Conservation (phyloP, 2,797 vertebrate genomes). For the Spinus olivaceus region DNA sequence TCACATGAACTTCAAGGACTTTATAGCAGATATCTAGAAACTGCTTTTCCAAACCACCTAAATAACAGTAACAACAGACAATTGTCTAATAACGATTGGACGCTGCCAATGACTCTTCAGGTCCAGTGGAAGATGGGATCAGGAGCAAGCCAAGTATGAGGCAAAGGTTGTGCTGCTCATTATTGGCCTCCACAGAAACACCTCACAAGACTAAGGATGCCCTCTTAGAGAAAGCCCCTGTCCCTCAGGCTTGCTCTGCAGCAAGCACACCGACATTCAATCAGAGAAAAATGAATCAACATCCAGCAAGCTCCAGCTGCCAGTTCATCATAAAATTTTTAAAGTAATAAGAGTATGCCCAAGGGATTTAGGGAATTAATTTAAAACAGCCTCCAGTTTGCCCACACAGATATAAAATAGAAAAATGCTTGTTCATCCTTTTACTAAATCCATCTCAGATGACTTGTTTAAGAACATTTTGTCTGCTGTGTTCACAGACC, state of each 20-base stretch:
- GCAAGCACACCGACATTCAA: not conserved
- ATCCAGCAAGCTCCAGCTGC: not conserved
- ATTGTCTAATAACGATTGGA: not conserved
- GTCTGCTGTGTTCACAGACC: not conserved
- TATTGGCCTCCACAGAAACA: not conserved
- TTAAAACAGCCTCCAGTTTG: not conserved
- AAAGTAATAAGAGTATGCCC: not conserved
- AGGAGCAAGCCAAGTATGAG: not conserved
- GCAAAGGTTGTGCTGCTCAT: not conserved
- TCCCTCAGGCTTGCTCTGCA: not conserved
- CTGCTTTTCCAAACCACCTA: not conserved
- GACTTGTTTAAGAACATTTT: not conserved
- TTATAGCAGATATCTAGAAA: not conserved
- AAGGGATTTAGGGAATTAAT: not conserved
- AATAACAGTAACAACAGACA: not conserved
- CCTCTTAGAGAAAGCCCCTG: not conserved
- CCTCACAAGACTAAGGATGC: fast-evolving
- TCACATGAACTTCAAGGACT: not conserved
- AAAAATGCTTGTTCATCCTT: not conserved
- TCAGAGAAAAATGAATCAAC: not conserved
- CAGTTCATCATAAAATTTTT: not conserved
- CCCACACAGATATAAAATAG: not conserved
- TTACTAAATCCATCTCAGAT: not conserved
- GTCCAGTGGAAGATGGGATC: not conserved
- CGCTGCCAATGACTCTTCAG: not conserved